Base-by-base conservation (phyloP, 2,113 vertebrate genomes). In the Neodon shergylaensis region DNA sequence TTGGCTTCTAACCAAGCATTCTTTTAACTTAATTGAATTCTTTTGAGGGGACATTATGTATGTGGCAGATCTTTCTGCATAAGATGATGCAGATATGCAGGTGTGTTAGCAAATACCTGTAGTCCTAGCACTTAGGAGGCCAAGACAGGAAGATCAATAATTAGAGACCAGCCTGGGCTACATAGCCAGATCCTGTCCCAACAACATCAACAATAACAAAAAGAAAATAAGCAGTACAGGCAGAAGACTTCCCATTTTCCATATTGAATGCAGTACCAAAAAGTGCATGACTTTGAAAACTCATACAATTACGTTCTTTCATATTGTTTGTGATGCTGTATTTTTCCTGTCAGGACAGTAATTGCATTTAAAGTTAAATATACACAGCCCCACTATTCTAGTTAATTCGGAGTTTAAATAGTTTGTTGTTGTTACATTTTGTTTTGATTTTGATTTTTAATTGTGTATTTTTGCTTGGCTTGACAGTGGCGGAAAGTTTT, bases 401-500 rank as follows among this genome's bases (percentile, higher is more conserved):
- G n/a, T 89, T 89, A 88, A 81, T 88, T 16, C 90, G 36, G 14
- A 91, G 1, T 92, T 74, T 42, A 66, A 47, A 4, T 26, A 76
- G 19, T 24, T 58, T 61, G 58, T 24, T 58, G 54, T 82, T 58
- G 54, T 82, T 82, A 21, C n/a, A 39, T 39, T 73, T 39, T 3
- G 7, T 72, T 72, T 72, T 72, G 52, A 28, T 73, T 58, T 82
- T 58, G 52, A 39, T 81, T 88, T 90, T 77, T 58, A 58, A 94
- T 92, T 90, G 63, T 76, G 6, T 39, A 6, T 97, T 83, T 96
- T 97, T 97, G 24, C 94, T 89, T 93, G 78, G 39, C 91, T 47
- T 96, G 39, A 89, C 97, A 99, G 99, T 74, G 99, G 99, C 52
- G 99, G 99, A 93, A 99, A 99, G 93, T 99, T 99, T 97, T 99